Conservation (phyloP, 2,113 vertebrate genomes). For the Corythoichthys intestinalis region DNA sequence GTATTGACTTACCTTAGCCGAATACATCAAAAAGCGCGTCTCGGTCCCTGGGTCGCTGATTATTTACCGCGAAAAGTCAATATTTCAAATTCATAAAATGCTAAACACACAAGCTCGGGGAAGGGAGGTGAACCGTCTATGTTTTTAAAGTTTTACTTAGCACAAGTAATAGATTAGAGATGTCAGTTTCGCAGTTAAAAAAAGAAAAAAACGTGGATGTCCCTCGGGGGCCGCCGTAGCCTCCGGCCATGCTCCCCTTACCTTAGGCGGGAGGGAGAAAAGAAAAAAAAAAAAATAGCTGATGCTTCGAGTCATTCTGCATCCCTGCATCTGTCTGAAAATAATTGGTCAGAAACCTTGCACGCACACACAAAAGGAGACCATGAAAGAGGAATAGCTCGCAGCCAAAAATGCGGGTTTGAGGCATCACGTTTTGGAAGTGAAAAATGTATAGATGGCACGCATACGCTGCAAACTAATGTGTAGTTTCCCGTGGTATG, state of each 20-base stretch:
- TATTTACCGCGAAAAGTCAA: conserved; percentile 57
- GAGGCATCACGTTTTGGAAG: conserved; percentile 64
- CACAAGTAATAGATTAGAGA: conserved; percentile 98
- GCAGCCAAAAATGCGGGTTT: conserved; percentile 70
- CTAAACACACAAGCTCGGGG: conserved; percentile 46
- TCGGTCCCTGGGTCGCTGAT: conserved; percentile 62
- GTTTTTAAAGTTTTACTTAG: conserved; percentile 99
- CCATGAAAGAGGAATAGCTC: conserved; percentile 75
- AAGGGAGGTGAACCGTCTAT: conserved; percentile 77
- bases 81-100: conserved; percentile 65
- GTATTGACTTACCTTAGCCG: conserved; percentile 1
- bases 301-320: conserved; percentile 99
- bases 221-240: conserved; percentile 92
- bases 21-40: conserved; percentile 22
- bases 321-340: conserved; percentile 99
- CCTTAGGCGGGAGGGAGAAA: conserved; percentile 83
- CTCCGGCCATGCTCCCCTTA: conserved; percentile 98
- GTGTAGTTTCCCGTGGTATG: not conserved
- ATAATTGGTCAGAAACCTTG: conserved; percentile 99
- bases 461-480: conserved; percentile 24
- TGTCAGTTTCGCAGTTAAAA: conserved; percentile 95
- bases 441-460: conserved; percentile 46
- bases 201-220: conserved; percentile 80
- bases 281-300: conserved; percentile 72
- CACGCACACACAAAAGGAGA: conserved; percentile 87